Evolutionary conservation across 2,888 invertebrate species (phyloP).

Genomic region (Agrotis exclamationis): DNA sequence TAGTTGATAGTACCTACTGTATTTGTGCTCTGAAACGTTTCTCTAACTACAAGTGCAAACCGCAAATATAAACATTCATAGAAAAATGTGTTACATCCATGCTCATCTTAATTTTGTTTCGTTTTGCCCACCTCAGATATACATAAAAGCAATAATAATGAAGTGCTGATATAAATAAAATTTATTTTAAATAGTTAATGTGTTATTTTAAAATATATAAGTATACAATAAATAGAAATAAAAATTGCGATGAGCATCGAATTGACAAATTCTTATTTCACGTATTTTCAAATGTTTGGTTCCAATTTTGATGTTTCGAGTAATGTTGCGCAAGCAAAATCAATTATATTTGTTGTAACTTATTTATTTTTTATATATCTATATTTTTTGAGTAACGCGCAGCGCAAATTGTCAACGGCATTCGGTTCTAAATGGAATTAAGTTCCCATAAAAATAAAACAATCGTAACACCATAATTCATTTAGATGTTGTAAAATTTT

Average conservation of each 20-base stretch:
- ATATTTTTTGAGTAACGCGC: conserved; percentile 68
- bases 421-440: conserved; percentile 89
- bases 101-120: conserved; percentile 85
- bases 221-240: conserved; percentile 62
- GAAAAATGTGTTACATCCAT: conserved; percentile 75
- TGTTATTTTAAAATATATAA: conserved; percentile 64
- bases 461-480: conserved; percentile 75
- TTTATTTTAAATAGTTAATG: conserved; percentile 62
- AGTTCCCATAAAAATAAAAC: conserved; percentile 85
- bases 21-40: conserved; percentile 80
- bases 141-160: conserved; percentile 69
- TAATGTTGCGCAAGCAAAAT: conserved; percentile 69
- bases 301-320: conserved; percentile 61
- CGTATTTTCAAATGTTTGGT: conserved; percentile 90
- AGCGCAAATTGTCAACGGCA: conserved; percentile 74
- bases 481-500: conserved; percentile 82
- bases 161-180: conserved; percentile 66
- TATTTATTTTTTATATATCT: conserved; percentile 68
- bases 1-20: conserved; percentile 62
- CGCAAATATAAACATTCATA: conserved; percentile 70
- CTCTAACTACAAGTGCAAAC: conserved; percentile 75
- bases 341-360: conserved; percentile 67
- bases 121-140: conserved; percentile 62
- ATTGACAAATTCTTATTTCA: conserved; percentile 85
- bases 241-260: conserved; percentile 86